Conservation (phyloP, 2,113 vertebrate genomes). For the Anser brachyrhynchus region DNA sequence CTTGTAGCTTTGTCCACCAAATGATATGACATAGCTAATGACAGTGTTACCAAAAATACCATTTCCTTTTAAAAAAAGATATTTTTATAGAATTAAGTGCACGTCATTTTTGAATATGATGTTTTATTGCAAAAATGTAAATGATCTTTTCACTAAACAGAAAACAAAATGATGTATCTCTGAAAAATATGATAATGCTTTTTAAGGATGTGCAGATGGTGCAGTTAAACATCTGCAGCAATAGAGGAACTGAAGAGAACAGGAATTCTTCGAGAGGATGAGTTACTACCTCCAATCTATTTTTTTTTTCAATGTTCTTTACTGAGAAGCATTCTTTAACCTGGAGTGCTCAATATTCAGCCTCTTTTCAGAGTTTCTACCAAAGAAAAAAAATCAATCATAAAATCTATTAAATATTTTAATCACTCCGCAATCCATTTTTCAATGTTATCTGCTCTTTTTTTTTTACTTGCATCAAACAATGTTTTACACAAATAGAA, state of each 20-base stretch:
- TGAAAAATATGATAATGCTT: constrained; percentile 47
- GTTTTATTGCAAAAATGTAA: constrained; percentile 34
- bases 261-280: constrained; percentile 24
- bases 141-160: constrained; percentile 29
- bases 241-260: constrained; percentile 11
- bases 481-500: not conserved
- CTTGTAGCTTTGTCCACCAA: not conserved
- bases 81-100: constrained; percentile 46
- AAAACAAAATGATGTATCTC: constrained; percentile 32
- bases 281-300: constrained; percentile 8
- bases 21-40: not conserved
- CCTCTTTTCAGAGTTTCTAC: not conserved
- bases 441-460: not conserved
- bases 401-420: constrained; percentile 22
- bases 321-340: not conserved
- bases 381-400: constrained; percentile 16
- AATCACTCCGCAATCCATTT: not conserved
- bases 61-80: not conserved
- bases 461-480: not conserved
- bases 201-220: constrained; percentile 57
- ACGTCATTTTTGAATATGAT: not conserved
- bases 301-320: not conserved
- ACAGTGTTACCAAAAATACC: constrained; percentile 15
- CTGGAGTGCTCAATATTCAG: not conserved
- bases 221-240: constrained; percentile 61